Evolutionary conservation across 64 coral and sea anemone species (phyloP).

Genomic region (Pachyseris speciosa): DNA sequence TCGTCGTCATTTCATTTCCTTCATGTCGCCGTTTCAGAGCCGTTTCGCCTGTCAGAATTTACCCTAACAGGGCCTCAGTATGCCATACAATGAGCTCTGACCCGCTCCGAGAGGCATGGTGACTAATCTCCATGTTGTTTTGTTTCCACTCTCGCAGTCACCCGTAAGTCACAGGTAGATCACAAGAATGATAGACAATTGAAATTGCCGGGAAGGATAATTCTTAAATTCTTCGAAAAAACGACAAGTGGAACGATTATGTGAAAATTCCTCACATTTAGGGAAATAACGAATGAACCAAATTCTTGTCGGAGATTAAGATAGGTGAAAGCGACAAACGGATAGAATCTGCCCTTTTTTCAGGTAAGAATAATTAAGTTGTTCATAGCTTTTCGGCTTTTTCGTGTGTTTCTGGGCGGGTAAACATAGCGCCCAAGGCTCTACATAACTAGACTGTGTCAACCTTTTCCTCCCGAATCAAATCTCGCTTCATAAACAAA

Average conservation of each 20-base stretch:
- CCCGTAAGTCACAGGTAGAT: conserved; percentile 14
- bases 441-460: not conserved
- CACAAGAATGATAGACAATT: not conserved
- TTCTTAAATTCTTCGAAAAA: not conserved
- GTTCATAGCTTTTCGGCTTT: not conserved
- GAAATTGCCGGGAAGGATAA: not conserved
- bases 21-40: no score
- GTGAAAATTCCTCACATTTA: not conserved
- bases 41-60: no score
- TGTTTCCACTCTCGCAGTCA: not conserved
- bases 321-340: not conserved
- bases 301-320: not conserved
- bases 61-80: no score
- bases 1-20: no score
- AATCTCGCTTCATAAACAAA: no score
- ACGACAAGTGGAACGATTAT: not conserved
- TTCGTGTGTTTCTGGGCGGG: not conserved
- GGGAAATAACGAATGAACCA: not conserved
- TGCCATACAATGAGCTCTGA: no score
- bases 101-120: conserved; percentile 16
- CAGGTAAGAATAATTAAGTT: not conserved
- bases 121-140: conserved; percentile 5
- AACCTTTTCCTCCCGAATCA: no score
- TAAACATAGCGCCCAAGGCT: not conserved
- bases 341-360: not conserved